A percentile compares a stretch with the other conserved stretches of the same genome.
Evolutionary conservation across 2,113 vertebrate genomes (phyloP).

Genomic region (Phaethornis superciliosus): DNA sequence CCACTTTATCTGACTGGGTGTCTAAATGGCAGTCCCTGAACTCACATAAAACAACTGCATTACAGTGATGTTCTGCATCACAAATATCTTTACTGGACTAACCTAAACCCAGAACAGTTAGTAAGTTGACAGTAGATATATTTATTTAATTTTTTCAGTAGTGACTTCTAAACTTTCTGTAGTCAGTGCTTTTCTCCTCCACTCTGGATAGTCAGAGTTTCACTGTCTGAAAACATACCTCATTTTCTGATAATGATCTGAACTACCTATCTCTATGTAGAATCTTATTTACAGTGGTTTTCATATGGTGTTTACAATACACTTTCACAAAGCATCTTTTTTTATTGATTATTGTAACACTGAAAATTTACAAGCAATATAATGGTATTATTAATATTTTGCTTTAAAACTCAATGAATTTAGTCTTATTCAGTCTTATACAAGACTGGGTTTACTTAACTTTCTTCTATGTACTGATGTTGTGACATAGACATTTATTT

Average conservation of each 20-base stretch:
- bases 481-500: background rate
- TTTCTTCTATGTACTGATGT: background rate
- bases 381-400: background rate
- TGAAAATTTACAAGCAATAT: too few relatives aligned
- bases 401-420: background rate
- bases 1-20: background rate
- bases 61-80: background rate
- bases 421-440: background rate
- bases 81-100: background rate
- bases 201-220: background rate
- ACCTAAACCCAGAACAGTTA: background rate
- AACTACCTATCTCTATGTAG: background rate
- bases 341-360: background rate
- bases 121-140: background rate
- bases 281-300: background rate
- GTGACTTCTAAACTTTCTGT: background rate
- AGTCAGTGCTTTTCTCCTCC: background rate
- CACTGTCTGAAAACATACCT: accelerated
- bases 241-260: background rate
- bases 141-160: background rate
- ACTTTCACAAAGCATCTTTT: background rate
- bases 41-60: background rate
- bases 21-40: background rate
- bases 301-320: background rate
- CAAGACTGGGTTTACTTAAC: background rate